Conservation (phyloP, 2,888 invertebrate species). For the Tupiocoris notatus region DNA sequence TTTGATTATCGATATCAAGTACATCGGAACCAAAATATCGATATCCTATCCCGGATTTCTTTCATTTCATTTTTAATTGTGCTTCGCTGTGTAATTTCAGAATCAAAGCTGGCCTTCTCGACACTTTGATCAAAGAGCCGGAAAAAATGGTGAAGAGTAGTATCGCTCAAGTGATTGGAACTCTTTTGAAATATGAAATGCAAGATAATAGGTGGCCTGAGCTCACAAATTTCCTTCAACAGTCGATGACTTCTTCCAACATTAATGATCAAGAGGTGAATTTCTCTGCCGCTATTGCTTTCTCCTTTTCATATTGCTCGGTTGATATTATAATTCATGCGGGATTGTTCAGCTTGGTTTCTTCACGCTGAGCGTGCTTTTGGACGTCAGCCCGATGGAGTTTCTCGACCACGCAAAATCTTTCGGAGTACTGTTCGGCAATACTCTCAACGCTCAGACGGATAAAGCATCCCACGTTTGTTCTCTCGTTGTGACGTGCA, state of each 20-base stretch:
- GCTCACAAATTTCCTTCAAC: conserved; percentile 63
- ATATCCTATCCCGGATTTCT: too few species aligned
- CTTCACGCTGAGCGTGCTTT: conserved; percentile 67
- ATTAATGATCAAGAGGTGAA: conserved; percentile 61
- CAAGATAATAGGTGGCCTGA: conserved; percentile 65
- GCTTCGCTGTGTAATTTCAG: conserved; percentile 54
- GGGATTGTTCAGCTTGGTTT: conserved; percentile 60
- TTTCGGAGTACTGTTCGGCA: conserved; percentile 58
- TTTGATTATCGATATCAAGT: too few species aligned
- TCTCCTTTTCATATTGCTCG: background rate
- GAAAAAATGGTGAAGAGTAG: conserved; percentile 67
- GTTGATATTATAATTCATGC: background rate
- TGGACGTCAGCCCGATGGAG: conserved; percentile 68
- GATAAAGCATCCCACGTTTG: conserved; percentile 57
- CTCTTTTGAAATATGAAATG: conserved; percentile 70
- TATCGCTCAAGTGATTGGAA: conserved; percentile 70
- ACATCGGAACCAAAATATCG: too few species aligned
- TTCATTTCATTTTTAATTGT: too few species aligned
- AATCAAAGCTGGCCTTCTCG: conserved; percentile 62
- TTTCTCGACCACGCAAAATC: conserved; percentile 66
- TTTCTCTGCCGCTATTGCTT: too few species aligned
- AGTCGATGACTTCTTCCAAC: conserved; percentile 60
- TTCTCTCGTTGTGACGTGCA: conserved; percentile 63
- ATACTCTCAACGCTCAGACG: conserved; percentile 57
- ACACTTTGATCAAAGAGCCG: conserved; percentile 63